Conservation (phyloP, 1,140 invertebrate species). For the Tetranychus cinnabarinus region DNA sequence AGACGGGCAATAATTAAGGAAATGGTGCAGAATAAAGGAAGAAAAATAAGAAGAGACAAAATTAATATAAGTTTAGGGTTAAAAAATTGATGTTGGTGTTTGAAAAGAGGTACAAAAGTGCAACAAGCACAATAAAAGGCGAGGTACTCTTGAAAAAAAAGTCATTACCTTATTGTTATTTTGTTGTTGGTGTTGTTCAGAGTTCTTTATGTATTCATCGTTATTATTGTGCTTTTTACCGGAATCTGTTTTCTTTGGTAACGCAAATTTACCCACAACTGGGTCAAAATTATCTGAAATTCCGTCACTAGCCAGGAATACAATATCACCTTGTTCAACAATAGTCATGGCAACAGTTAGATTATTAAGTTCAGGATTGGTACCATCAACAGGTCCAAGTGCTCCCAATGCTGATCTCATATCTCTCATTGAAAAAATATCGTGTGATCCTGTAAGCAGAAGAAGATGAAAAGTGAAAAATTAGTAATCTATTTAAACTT, state of each 20-base stretch:
- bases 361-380: slow-evolving; percentile 68
- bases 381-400: slow-evolving; percentile 62
- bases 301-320: slow-evolving; percentile 74
- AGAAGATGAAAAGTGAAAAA: neutral
- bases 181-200: neutral
- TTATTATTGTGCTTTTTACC: neutral
- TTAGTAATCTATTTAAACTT: too few species aligned
- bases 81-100: too few species aligned
- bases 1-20: too few species aligned
- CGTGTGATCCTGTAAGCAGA: slow-evolving; percentile 46
- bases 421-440: slow-evolving; percentile 61
- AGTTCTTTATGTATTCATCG: neutral
- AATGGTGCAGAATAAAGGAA: too few species aligned
- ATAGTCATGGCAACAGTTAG: slow-evolving; percentile 68
- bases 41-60: too few species aligned
- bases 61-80: too few species aligned
- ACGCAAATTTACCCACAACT: slow-evolving; percentile 74
- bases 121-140: too few species aligned
- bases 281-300: slow-evolving; percentile 83
- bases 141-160: too few species aligned
- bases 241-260: slow-evolving; percentile 22
- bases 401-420: slow-evolving; percentile 77
- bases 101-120: too few species aligned
- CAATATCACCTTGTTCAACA: slow-evolving; percentile 53
- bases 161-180: too few species aligned